Evolutionary conservation across 2,797 vertebrate genomes (phyloP).

Genomic region (Microctenopoma stevenorrisi): DNA sequence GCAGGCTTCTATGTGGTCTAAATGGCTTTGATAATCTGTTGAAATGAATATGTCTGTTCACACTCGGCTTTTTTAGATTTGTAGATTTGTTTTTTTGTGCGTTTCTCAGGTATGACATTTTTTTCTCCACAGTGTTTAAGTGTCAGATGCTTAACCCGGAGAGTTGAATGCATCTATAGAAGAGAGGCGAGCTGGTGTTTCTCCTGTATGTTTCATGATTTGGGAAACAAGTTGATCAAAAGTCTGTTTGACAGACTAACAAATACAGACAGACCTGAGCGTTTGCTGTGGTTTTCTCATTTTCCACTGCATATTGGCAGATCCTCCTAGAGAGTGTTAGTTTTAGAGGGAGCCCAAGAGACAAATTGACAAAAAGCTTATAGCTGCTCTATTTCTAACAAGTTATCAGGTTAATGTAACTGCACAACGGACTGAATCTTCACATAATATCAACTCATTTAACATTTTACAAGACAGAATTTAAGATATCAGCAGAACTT

Average conservation of each 20-base stretch:
- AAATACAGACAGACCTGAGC: constrained; percentile 18
- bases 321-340: constrained; percentile 20
- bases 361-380: constrained; percentile 54
- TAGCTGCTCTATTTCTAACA: constrained; percentile 33
- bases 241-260: constrained; percentile 34
- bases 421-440: not conserved
- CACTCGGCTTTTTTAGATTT: not conserved
- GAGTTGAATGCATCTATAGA: no score
- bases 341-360: constrained; percentile 24
- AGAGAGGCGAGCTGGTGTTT: not conserved
- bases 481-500: not conserved
- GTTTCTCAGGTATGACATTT: not conserved
- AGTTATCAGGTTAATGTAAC: constrained; percentile 29
- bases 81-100: not conserved
- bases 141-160: no score
- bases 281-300: constrained; percentile 22
- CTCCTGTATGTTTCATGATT: not conserved
- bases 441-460: not conserved
- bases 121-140: no score
- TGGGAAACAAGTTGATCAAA: constrained; percentile 10
- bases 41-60: constrained; percentile 29
- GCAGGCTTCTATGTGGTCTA: constrained; percentile 2
- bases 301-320: constrained; percentile 29
- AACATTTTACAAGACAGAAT: not conserved
- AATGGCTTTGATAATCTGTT: constrained; percentile 41